phyloP scores from a whole-genome alignment of 2,113 vertebrate genomes.

The Corythornis vintsioides region DNA sequence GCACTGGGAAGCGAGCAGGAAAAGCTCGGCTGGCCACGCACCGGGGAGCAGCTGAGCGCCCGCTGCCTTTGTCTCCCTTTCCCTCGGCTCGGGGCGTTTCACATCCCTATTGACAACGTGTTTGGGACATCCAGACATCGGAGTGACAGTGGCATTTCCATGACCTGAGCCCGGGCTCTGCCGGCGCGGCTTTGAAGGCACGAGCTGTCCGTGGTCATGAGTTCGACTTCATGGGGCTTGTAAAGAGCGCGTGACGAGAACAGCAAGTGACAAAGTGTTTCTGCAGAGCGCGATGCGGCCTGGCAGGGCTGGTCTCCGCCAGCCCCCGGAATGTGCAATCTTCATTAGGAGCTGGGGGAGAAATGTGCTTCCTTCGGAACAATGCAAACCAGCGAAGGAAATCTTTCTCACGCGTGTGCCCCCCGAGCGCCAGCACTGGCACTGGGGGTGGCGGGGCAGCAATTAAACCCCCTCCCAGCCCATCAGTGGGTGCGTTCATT shows the following conservation, averaged over 20 bases:
- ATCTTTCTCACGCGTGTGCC: neutral
- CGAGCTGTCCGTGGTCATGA: constrained; percentile 52
- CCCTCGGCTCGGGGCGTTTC: constrained; percentile 17
- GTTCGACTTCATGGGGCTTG: constrained; percentile 39
- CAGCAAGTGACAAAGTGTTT: constrained; percentile 68
- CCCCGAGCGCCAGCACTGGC: neutral
- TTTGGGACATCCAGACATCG: constrained; percentile 64
- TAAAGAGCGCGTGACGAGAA: constrained; percentile 47
- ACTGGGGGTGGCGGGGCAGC: neutral
- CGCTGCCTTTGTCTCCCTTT: constrained; percentile 8
- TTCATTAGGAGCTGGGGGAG: constrained; percentile 45
- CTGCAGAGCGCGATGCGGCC: constrained; percentile 31
- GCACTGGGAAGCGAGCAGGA: neutral
- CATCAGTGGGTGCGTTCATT: neutral
- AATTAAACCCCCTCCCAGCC: constrained; percentile 12
- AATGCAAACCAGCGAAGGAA: constrained; percentile 10
- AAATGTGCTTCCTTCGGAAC: constrained; percentile 8
- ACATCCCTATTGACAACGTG: constrained; percentile 70
- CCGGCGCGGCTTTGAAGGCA: constrained; percentile 31
- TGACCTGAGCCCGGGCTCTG: constrained; percentile 65
- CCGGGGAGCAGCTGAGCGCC: neutral
- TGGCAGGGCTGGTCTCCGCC: constrained; percentile 63
- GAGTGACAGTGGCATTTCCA: constrained; percentile 71
- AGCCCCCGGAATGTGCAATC: constrained; percentile 49
- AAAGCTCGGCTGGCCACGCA: neutral